Base-by-base conservation (phyloP, 2,797 vertebrate species). In the Crocidura indochinensis region DNA sequence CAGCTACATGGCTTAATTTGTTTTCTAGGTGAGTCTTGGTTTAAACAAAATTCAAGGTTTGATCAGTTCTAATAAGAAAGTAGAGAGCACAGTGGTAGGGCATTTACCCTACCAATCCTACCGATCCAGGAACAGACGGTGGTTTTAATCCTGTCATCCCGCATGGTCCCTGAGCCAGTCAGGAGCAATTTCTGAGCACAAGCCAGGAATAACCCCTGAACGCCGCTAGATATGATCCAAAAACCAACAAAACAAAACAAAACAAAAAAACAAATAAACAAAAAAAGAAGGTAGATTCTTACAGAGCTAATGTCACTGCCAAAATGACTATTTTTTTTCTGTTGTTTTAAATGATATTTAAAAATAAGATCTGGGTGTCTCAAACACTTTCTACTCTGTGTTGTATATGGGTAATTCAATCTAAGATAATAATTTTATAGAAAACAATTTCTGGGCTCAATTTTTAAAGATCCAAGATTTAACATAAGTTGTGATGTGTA, bases 361-460 rank as follows among this genome's bases (percentile, higher is more conserved):
- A 22, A 44, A 72, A 38, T 47, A 91, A 82, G 19, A 1, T 3
- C 0, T 22, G 60, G 46, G 0, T 24, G 0, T 81, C 74, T 64
- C 24, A 14, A 77, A n/a, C 44, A 84, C 38, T 71, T 47, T 73
- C n/a, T 51, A 62, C 27, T 73, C 17, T 81, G 76, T 3, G 46
- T 49, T 67, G 10, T 11, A 84, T 80, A 62, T 49, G 51, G 87
- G 20, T 49, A 84, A 84, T 15, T 71, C 4, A 67, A 17, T 46
- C 14, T 72, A 81, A 56, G n/a, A 24, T 53, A 47, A 24, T 78
- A 85, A 38, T 38, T 38, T 24, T 73, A 29, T 8, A 75, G 49
- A 53, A 93, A 84, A 80, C 65, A 92, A 65, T 47, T 53, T 19
- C 27, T 83, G 60, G 83, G 47, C 15, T 74, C 46, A 51, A 73